Percentiles rank a stretch among this genome's conserved stretches.
These are phyloP conservation scores for Caenorhabditis sp. DNA, from an alignment of 2,888 invertebrate species.

Conservation along the genomic window DNA sequence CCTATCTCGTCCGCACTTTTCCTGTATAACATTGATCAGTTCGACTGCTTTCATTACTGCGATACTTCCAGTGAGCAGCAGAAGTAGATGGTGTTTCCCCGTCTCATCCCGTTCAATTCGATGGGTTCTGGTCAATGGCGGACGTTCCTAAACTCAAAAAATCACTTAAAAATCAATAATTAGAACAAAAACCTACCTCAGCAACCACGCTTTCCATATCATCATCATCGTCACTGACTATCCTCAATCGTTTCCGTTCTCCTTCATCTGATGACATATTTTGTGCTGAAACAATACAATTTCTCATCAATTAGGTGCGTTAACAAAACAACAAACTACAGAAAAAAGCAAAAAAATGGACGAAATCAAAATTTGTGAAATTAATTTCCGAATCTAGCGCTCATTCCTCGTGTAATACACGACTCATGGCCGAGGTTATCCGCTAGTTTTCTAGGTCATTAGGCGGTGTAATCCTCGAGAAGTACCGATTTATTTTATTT, in stretches of 20 bases:
- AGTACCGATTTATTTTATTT: neutral
- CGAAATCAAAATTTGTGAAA: too few species aligned
- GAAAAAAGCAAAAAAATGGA: too few species aligned
- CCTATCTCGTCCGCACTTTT: conserved; percentile 84
- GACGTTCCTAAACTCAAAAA: conserved; percentile 34
- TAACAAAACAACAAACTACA: conserved; percentile 4
- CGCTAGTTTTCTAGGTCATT: conserved; percentile 16
- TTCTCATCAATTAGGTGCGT: too few species aligned
- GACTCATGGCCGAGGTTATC: neutral
- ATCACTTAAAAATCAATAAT: neutral
- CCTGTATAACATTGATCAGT: conserved; percentile 87
- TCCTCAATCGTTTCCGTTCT: neutral
- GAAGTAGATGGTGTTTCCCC: conserved; percentile 74
- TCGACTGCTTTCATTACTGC: conserved; percentile 93
- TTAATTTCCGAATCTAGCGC: neutral
- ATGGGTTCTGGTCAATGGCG: conserved; percentile 64
- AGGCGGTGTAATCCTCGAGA: conserved; percentile 23
- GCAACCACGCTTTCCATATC: neutral
- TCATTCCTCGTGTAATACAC: conserved; percentile 43
- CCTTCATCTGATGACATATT: neutral
- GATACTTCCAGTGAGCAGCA: conserved; percentile 93
- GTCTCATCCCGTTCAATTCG: conserved; percentile 51
- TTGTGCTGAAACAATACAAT: neutral
- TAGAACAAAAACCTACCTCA: too few species aligned
- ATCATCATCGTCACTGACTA: neutral